Conservation (phyloP, 2,888 invertebrate genomes). For the Griposia aprilina region DNA sequence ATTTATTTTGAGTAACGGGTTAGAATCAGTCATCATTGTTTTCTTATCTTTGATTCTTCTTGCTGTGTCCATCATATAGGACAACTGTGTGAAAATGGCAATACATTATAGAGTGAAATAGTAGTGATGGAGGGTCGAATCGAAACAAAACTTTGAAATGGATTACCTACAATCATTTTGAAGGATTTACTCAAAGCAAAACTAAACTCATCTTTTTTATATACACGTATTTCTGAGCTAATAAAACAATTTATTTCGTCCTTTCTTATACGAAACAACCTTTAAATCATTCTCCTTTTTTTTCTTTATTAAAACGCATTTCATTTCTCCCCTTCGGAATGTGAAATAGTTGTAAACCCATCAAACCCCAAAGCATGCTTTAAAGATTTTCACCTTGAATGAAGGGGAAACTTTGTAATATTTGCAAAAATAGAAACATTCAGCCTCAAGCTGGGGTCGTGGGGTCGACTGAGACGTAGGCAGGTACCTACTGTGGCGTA, state of each 20-base stretch:
- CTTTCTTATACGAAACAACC: background rate
- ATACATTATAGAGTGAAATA: background rate
- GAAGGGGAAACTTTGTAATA: conserved; percentile 11
- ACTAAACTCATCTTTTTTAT: background rate
- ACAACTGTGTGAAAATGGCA: background rate
- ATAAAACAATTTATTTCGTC: background rate
- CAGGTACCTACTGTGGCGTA: conserved; percentile 51
- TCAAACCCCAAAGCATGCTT: background rate
- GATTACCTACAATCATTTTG: background rate
- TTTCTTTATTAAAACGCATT: background rate
- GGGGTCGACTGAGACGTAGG: conserved; percentile 64
- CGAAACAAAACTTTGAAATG: background rate
- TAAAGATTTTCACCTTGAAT: conserved; percentile 15
- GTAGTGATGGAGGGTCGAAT: background rate
- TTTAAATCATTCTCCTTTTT: background rate
- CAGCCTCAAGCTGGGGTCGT: conserved; percentile 49
- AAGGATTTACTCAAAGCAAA: background rate
- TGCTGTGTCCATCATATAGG: background rate
- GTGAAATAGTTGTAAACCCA: conserved; percentile 13
- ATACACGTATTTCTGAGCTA: no score
- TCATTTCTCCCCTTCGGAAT: background rate
- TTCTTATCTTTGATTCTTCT: background rate
- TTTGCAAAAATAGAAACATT: conserved; percentile 55
- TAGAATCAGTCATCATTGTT: background rate
- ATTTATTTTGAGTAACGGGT: background rate